Evolutionary conservation across 2,888 invertebrate genomes (phyloP), one percentile per base, ranked within the genome.

Genomic region (Stictocephala bisonia): DNA sequence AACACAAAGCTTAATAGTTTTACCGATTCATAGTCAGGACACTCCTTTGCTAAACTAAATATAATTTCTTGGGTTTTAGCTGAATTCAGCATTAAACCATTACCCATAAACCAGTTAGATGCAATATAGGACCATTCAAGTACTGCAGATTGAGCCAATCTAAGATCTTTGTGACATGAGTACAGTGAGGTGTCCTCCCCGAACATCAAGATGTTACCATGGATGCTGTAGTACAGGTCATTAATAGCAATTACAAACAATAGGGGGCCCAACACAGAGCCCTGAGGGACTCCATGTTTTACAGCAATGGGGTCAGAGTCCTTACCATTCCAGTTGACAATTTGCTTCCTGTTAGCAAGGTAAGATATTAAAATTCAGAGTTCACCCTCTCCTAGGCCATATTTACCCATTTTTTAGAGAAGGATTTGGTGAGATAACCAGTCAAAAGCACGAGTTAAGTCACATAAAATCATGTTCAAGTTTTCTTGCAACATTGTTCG

Each of bases 241-340:
- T 53, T 53, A n/a, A 53, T 26, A 15, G 53, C 3, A 7, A 53
- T 27, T 4, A 53, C 1, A 53, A 53, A 53, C 3, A 53, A 15
- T n/a, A 56, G 31, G 18, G 56, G 56, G 24, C 56, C 56, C 56
- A 56, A 13, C 15, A 56, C 31, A 18, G 56, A 56, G 15, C 56
- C 56, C 11, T 56, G 29, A 9, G 56, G 56, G n/a, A 53, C 53
- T n/a, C 53, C 53, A n/a, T 27, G 53, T 50, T 13, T 50, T 20
- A 20, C 26, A 27, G 27, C 53, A 13, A 53, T 53, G 6, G 24
- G 2, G 24, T 56, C 15, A n/a, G 51, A 51, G 7, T 11, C 24
- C 11, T 15, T 51, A 22, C 51, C 18, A 53, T 53, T 20, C 53
- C 26, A 53, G n/a, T 27, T 53, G 2, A 53, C 53, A 24, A 53